Conservation (phyloP, 2,888 invertebrate genomes). For the Oxyteleia sp. region DNA sequence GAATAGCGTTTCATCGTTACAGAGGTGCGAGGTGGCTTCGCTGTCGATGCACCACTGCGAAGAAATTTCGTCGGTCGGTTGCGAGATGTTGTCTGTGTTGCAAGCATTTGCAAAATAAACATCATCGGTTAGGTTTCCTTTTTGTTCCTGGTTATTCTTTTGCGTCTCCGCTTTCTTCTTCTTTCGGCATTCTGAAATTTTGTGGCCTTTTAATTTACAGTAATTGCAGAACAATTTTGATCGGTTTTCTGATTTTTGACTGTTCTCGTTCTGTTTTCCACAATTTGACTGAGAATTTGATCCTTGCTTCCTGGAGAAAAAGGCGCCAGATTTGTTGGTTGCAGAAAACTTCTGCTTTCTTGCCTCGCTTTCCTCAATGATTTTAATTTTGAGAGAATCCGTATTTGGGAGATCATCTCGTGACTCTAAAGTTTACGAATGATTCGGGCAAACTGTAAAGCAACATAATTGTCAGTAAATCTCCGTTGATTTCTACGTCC, state of each 20-base stretch:
- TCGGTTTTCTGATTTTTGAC: not conserved
- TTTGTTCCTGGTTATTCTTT: not conserved
- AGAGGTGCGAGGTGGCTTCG: constrained; percentile 41
- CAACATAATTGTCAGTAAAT: constrained; percentile 39
- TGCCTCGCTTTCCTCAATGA: not conserved
- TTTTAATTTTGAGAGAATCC: constrained; percentile 5
- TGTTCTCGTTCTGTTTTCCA: not conserved
- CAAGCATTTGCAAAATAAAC: too few relatives aligned
- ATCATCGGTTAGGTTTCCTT: not conserved
- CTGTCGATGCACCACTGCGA: constrained; percentile 27
- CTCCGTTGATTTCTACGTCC: constrained; percentile 64
- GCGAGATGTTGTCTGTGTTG: not conserved
- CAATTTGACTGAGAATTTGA: not conserved
- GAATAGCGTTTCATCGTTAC: constrained; percentile 26
- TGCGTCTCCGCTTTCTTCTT: not conserved
- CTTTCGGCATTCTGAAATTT: not conserved
- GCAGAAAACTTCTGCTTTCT: not conserved
- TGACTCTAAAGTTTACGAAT: not conserved
- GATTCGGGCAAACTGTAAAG: constrained; percentile 42
- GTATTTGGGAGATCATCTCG: not conserved
- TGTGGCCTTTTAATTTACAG: not conserved
- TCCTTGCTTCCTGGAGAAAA: not conserved
- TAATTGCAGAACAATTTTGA: not conserved
- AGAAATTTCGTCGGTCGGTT: not conserved
- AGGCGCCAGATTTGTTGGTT: not conserved